Base-by-base conservation (phyloP, 2,888 invertebrate species). In the Zhuqinia jingwanae region DNA sequence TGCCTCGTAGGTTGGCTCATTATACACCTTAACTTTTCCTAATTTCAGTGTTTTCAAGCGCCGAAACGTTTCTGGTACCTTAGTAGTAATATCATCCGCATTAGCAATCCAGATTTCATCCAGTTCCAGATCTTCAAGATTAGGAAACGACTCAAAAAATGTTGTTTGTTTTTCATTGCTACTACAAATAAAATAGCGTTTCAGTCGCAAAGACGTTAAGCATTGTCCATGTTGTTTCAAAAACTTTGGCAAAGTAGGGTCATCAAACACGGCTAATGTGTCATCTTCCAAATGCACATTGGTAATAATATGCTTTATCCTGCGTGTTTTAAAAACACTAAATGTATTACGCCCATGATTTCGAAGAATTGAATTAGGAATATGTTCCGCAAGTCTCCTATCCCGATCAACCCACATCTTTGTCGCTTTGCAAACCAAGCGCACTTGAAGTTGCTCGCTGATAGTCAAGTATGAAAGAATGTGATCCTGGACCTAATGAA, bases 81-180 rank as follows among this genome's bases (percentile, higher is more conserved):
- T 30, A 10, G 22, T 15, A 22, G 42, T 58, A 20, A 76, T 42
- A 53, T 63, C 22, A 30, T 79, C 85, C 0, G 47, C 60, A 56
- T 73, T 79, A 0, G 73, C 63, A 20, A 85, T 27, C 85, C 85
- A 79, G 5, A 79, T 53, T 20, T 85, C 73, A 47, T 79, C 85
- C 15, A 73, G 1, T 20, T 79, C 85, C 73, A 85, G n/a, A 1
- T 11, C 17, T 13, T 60, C 13, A 2, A 85, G 50, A n/a, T 79
- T 85, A 0, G 27, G 8, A 1, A 85, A 53, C 0, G 36, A 13
- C n/a, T 79, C 73, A 8, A 85, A 60, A 30, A 85, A 79, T 10
- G 17, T 0, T 0, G 13, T 30, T 27, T 79, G 79, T 6, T 58
- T 65, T 6, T 36, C 50, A 56, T 47, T 56, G 17, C 13, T 17